Evolutionary conservation across 2,888 invertebrate species (phyloP).

Genomic region (Fissipunctia ypsillon): DNA sequence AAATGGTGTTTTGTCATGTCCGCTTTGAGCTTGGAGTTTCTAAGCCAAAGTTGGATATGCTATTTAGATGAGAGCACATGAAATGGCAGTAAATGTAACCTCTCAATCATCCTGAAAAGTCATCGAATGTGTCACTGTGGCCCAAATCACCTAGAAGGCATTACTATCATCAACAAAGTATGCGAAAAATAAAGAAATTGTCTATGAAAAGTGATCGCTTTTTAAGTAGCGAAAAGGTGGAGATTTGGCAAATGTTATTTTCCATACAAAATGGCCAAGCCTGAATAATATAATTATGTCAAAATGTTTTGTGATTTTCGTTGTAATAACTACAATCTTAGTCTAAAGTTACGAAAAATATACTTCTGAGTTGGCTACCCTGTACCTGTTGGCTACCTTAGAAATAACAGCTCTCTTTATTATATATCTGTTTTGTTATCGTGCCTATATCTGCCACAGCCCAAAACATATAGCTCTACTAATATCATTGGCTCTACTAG

Average conservation of each 20-base stretch:
- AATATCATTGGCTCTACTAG: conserved; percentile 1
- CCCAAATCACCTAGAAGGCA: background rate
- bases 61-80: background rate
- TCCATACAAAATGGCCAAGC: background rate
- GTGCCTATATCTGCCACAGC: background rate
- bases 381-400: background rate
- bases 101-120: background rate
- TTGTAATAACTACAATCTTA: background rate
- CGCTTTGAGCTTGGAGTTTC: background rate
- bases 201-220: background rate
- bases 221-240: background rate
- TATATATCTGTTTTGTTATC: background rate
- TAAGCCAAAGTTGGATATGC: background rate
- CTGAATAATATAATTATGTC: background rate
- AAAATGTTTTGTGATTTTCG: background rate
- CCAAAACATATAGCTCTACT: background rate
- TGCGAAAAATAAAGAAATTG: background rate
- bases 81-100: background rate
- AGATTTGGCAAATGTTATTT: background rate
- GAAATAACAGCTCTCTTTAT: background rate
- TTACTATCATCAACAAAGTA: background rate
- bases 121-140: background rate
- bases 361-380: background rate
- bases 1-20: background rate
- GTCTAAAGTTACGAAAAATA: background rate